Conservation (phyloP, 2,888 invertebrate species). For the Sturmia bella region DNA sequence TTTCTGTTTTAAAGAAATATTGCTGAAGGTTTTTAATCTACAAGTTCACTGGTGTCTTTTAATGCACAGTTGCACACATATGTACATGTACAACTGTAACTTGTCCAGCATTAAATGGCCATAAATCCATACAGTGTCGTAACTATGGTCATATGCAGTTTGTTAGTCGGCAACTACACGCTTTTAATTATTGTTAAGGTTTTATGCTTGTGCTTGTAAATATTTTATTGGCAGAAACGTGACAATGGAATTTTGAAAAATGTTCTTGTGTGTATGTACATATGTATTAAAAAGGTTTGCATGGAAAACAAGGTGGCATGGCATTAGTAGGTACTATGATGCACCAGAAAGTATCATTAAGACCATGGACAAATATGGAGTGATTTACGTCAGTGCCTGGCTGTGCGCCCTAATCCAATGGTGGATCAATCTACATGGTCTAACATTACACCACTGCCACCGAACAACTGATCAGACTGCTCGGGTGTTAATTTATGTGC, state of each 20-base stretch:
- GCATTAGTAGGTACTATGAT: no score
- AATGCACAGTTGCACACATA: not conserved
- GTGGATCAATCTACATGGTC: no score
- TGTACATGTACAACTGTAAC: constrained; percentile 19
- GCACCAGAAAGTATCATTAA: no score
- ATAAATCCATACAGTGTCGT: constrained; percentile 58
- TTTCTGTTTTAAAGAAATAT: constrained; percentile 31
- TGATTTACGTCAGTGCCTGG: no score
- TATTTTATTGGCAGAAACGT: constrained; percentile 7
- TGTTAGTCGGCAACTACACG: not conserved
- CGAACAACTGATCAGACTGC: no score
- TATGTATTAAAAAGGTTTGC: not conserved
- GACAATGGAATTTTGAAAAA: constrained; percentile 21
- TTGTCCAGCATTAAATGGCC: constrained; percentile 56
- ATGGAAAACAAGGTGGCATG: not conserved
- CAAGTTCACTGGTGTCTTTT: constrained; percentile 44
- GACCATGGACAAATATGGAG: no score
- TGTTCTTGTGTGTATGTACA: no score
- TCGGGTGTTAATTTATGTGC: no score
- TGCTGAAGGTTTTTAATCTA: constrained; percentile 55
- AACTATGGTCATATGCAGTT: not conserved
- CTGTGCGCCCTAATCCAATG: no score
- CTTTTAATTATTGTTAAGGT: constrained; percentile 10
- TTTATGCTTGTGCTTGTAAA: not conserved
- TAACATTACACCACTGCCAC: no score